phyloP scores from a whole-genome alignment of 2,113 vertebrate species.

The Sturnus vulgaris region DNA sequence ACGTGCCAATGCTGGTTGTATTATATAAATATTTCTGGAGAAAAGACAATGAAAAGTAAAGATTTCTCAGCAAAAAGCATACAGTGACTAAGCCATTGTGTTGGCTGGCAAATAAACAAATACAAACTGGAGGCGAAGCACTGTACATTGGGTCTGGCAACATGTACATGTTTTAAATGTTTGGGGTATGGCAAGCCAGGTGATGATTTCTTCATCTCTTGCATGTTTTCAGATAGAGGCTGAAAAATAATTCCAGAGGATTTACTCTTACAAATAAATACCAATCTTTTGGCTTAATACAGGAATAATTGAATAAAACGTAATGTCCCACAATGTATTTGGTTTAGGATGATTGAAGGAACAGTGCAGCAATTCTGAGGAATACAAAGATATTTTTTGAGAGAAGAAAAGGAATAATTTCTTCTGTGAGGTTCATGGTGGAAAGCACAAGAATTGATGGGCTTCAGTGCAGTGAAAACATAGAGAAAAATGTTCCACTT shows the following conservation, averaged over 20 bases:
- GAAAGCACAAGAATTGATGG: neutral
- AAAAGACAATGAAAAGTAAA: neutral
- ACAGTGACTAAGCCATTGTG: neutral
- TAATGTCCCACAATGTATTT: neutral
- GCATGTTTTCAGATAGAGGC: neutral
- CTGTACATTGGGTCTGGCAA: neutral
- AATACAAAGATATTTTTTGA: neutral
- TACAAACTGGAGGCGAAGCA: neutral
- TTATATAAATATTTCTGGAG: neutral
- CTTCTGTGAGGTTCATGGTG: neutral
- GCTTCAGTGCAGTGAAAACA: neutral
- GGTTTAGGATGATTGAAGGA: neutral
- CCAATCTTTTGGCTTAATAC: neutral
- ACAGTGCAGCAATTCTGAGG: neutral
- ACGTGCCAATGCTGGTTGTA: neutral
- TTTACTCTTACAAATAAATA: neutral
- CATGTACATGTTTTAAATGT: neutral
- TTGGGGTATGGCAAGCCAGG: neutral
- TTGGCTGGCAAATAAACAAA: neutral
- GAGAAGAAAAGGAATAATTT: neutral
- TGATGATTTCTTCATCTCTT: neutral
- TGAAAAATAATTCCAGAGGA: neutral
- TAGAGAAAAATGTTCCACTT: neutral
- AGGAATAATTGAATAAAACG: neutral
- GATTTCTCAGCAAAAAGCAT: neutral